These are phyloP conservation scores for Hassar affinis DNA, from an alignment of 2,113 vertebrate genomes.

Conservation along the genomic window DNA sequence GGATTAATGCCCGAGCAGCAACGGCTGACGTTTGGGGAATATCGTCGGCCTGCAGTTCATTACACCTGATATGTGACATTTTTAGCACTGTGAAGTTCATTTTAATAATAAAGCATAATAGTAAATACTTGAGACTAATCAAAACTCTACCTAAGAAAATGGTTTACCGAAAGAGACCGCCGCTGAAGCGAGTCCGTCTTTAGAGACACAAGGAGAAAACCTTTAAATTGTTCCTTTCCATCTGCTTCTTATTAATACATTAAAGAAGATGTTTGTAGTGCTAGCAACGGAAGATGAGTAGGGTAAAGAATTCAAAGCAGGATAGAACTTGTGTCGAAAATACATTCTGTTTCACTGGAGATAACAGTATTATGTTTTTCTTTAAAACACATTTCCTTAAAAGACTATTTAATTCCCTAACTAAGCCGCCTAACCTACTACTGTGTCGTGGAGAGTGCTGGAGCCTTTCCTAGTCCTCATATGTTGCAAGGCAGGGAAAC, in stretches of 20 bases:
- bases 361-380: neutral
- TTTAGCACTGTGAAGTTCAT: slow-evolving; percentile 67
- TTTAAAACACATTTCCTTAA: too few species aligned
- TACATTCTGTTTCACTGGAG: neutral
- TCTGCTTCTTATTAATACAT: slow-evolving; percentile 44
- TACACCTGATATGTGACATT: slow-evolving; percentile 74
- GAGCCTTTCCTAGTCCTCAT: too few species aligned
- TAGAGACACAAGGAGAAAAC: neutral
- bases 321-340: neutral
- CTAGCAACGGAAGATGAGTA: neutral
- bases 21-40: slow-evolving; percentile 69
- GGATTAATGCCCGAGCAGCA: slow-evolving; percentile 72
- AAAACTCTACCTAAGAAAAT: slow-evolving; percentile 61
- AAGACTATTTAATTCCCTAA: too few species aligned
- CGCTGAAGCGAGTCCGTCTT: slow-evolving; percentile 58
- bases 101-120: slow-evolving; percentile 66
- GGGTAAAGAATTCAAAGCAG: neutral
- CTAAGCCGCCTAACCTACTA: too few species aligned
- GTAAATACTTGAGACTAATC: slow-evolving; percentile 72
- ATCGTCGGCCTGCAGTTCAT: slow-evolving; percentile 68
- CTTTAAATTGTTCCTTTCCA: slow-evolving; percentile 5
- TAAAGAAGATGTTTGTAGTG: neutral
- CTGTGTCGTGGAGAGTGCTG: too few species aligned
- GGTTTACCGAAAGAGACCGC: slow-evolving; percentile 60
- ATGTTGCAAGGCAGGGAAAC: too few species aligned